Evolutionary conservation across 2,888 invertebrate genomes (phyloP), one percentile per base, ranked within the genome.

Genomic region (Aspidiotus rigidus): DNA sequence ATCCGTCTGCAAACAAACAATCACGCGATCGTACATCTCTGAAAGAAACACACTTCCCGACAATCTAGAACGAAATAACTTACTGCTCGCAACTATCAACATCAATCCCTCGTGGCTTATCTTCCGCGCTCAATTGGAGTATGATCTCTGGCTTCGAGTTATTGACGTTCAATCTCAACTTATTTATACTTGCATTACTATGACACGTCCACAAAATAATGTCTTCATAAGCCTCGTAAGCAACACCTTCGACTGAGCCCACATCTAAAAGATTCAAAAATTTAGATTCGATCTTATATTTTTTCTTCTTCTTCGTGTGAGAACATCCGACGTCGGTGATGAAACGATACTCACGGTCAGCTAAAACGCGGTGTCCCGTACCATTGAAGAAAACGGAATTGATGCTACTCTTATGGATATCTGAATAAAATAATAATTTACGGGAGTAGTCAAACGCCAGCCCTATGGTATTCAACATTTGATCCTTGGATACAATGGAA

Each of bases 201-300:
- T 87, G 87, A 76, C 91, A 86, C 15, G 93, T 93, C 90, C 92
- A 94, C 80, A 89, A 94, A 15, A 94, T 80, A 74, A 85, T 82
- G 74, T 85, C 83, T 70, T 84, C 81, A 13, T 83, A 76, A 71
- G 83, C 81, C 76, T 90, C 90, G 78, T 84, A 90, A 69, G 89
- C 89, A 76, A 94, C 80, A 55, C 93, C 94, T 80, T 94, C 93
- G 7, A 92, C 92, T 0, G 90, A 87, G 10, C 90, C 90, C 79
- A 89, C 88, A 74, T 86, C 88, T 86, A 44, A 13, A 40, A 42
- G 40, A n/a, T 10, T 13, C 9, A 11, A 62, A n/a, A 62, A 17
- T 42, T 39, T 62, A 16, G 54, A 11, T 2, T n/a, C n/a, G 9
- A 11, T 41, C 15, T 16, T 57, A n/a, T n/a, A 5, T 53, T 53